Base-by-base conservation (phyloP, 2,888 invertebrate species). In the Rhingia campestris region DNA sequence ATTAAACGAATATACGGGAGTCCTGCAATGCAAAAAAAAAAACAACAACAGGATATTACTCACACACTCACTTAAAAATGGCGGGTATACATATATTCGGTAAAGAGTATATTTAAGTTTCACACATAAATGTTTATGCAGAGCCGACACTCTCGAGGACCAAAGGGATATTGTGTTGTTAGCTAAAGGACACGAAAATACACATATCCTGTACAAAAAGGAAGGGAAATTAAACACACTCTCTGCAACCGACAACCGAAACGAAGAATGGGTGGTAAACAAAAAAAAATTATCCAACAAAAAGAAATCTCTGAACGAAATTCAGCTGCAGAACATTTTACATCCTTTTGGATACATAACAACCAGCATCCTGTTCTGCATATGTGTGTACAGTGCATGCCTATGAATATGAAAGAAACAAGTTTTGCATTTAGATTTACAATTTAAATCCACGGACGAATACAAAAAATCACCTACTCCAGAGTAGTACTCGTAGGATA, bases 1-100 rank as follows among this genome's bases (percentile, higher is more conserved):
- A 96, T 95, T 81, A 95, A 93, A 54, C 96, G 93, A 87, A 96
- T 95, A 90, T 95, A 95, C 4, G 96, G 96, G 88, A 95, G 93
- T 88, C 96, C 96, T 96, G 87, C 14, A 87, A 86, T 6, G 51
- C 69, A 59, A 64, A 66, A 37, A 73, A 81, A 70, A 49, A 45
- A 58, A 49, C 54, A 32, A 2, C 22, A 22, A n/a, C n/a, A 2
- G 22, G 9, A 30, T 41, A 59, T 59, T 22, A 2, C 43, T 70
- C 58, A 70, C n/a, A 73, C 14, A 63, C 4, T 53, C 10, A 61
- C 10, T 35, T 39, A 47, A 66, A 45, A 14, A 4, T 49, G n/a
- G 49, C 49, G 22, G 12, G 30, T 47, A 58, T 22, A 49, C 43
- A 70, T 53, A 14, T 41, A 32, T 59, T 49, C 14, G 51, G 41